Base-by-base conservation (phyloP, 1,140 invertebrate species). In the Camponotus pennsylvanicus region DNA sequence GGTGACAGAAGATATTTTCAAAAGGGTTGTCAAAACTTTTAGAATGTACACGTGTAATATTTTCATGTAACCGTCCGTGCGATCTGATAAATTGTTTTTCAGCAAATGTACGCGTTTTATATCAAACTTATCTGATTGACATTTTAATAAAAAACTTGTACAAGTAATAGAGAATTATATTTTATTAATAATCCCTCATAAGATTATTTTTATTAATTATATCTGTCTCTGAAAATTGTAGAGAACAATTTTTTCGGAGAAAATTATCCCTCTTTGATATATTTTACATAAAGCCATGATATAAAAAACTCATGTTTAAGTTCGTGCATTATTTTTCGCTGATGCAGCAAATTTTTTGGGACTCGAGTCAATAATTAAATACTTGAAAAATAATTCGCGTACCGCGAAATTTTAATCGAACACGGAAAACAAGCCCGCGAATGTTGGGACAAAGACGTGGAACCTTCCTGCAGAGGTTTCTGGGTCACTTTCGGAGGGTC, bases 341-440 rank as follows among this genome's bases (percentile, higher is more conserved):
- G 64, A 57, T 6, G 13, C 37, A 45, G 32, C 2, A 34, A 80
- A 32, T 18, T n/a, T 45, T 45, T 11, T 5, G 27, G 15, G 49
- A 37, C 5, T 21, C 27, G 42, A 42, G 15, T 34, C 3, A 70
- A 61, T 42, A 21, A 13, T 49, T 21, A 57, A 59, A 66, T 32
- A 80, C 42, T n/a, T 4, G 49, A 70, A 80, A 80, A 55, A 70
- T 27, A 57, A 69, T 69, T 80, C 49, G 49, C 13, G 49, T 70
- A 45, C 15, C 78, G 69, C 73, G 66, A 89, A 86, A 78, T 69
- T 86, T 89, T 89, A 89, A 89, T 89, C 84, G 78, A 71, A 86
- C 57, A 59, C 40, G 49, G 78, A 89, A 83, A 86, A 89, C 66
- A 61, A 76, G 61, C 27, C 11, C 37, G 45, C 27, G 15, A 9